Evolutionary conservation across 1,140 invertebrate genomes (phyloP), one percentile per base, ranked within the genome.

Genomic region (Zaprionus lachaisei): DNA sequence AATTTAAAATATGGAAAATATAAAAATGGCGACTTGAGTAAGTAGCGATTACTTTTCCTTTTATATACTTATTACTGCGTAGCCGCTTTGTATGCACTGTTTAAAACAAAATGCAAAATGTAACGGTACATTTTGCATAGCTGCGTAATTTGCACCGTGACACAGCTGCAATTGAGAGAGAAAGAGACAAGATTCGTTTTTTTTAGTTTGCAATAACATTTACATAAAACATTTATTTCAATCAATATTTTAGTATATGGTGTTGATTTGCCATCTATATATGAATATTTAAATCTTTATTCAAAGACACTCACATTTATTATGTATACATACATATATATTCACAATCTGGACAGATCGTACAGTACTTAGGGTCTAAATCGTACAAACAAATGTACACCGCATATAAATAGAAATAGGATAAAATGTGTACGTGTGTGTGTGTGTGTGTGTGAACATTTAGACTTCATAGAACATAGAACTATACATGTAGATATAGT

Each of bases 221-320:
- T 90, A 90, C 85, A 90, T 90, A 90, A 90, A 90, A 90, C 86
- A 90, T 90, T 90, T 85, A 90, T 90, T 90, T 82, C 64, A 77
- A 67, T 72, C 51, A 73, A 73, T 51, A 41, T 68, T 72, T 63
- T 69, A 58, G 73, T 85, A 68, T 72, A 63, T 74, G 55, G 74
- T 81, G 76, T 79, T 69, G 56, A 37, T 68, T 75, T 66, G 41
- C 38, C 44, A 68, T 62, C 58, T 34, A 34, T 34, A 11, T 34
- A 34, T 34, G 2, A 11, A 34, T 81, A 26, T 69, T 57, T 55
- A 38, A 26, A 57, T 58, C 28, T 68, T 41, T 78, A 64, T 67
- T 81, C 65, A 89, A 87, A 87, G 84, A 89, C 84, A 87, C 85
- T 81, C 74, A 89, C 79, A 90, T 89, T 89, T 68, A 83, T 72